Evolutionary conservation across 2,797 vertebrate species (phyloP).

Genomic region (Catamblyrhynchus diadema): DNA sequence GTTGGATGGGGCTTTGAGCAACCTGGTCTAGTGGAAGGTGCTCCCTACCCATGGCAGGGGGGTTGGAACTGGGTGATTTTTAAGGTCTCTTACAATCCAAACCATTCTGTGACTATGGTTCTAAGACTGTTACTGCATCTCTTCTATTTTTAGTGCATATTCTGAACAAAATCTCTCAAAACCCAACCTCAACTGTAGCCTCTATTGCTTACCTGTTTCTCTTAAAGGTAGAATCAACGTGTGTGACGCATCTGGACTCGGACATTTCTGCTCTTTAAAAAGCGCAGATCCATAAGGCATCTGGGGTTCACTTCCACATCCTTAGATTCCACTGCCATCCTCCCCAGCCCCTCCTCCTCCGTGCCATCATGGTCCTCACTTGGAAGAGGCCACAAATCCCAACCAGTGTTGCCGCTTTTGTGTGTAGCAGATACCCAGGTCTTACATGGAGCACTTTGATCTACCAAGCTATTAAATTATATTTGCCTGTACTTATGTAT

Average conservation of each 20-base stretch:
- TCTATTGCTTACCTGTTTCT: neutral
- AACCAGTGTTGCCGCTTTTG: accelerated
- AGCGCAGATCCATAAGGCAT: neutral
- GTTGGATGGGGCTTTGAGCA: neutral
- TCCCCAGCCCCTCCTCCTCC: neutral
- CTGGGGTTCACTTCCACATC: neutral
- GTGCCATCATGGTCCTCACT: neutral
- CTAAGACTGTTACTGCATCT: neutral
- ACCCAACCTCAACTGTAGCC: accelerated
- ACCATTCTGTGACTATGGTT: neutral
- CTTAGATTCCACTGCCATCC: neutral
- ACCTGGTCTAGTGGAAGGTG: neutral
- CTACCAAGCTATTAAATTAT: neutral
- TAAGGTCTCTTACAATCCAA: neutral
- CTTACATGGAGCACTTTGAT: neutral
- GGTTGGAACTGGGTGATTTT: neutral
- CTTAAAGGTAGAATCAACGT: neutral
- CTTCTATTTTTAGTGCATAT: neutral
- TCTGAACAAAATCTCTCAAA: neutral
- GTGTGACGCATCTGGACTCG: neutral
- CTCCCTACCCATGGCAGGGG: neutral
- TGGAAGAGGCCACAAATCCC: accelerated
- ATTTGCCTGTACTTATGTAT: neutral
- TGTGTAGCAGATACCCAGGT: neutral
- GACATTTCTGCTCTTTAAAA: neutral